A percentile compares a stretch with the other conserved stretches of the same genome.
Conservation (phyloP, 2,113 vertebrate species). For the Morone saxatilis region DNA sequence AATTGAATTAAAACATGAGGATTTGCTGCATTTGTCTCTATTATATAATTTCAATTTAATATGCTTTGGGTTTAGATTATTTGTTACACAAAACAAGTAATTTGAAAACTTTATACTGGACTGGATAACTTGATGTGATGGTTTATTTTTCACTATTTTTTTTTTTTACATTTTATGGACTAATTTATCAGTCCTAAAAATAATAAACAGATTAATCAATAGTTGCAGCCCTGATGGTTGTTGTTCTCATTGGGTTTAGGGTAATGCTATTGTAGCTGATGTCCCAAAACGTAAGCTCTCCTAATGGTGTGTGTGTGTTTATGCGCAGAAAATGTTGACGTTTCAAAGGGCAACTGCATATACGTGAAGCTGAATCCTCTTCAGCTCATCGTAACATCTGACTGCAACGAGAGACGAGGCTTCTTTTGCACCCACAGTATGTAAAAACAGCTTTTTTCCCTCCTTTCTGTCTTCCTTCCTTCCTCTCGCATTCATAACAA, state of each 20-base stretch:
- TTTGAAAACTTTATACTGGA: background rate
- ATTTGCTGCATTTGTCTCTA: background rate
- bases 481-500: background rate
- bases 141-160: background rate
- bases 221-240: background rate
- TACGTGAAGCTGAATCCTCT: constrained; percentile 76
- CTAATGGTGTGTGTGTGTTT: constrained; percentile 2
- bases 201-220: background rate
- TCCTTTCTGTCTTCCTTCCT: background rate
- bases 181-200: background rate
- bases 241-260: background rate
- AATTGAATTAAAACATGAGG: background rate
- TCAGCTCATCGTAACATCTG: constrained; percentile 58
- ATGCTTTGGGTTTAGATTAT: too few species aligned
- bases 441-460: background rate
- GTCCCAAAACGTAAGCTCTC: background rate
- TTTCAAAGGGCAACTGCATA: constrained; percentile 55
- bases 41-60: background rate
- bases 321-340: constrained; percentile 10
- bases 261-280: background rate
- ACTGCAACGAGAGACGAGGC: constrained; percentile 70
- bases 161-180: background rate
- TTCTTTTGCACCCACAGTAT: constrained; percentile 80
- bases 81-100: background rate
- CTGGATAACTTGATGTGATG: background rate